Evolutionary conservation across 2,797 vertebrate genomes (phyloP).

Genomic region (Rhincodon typus): DNA sequence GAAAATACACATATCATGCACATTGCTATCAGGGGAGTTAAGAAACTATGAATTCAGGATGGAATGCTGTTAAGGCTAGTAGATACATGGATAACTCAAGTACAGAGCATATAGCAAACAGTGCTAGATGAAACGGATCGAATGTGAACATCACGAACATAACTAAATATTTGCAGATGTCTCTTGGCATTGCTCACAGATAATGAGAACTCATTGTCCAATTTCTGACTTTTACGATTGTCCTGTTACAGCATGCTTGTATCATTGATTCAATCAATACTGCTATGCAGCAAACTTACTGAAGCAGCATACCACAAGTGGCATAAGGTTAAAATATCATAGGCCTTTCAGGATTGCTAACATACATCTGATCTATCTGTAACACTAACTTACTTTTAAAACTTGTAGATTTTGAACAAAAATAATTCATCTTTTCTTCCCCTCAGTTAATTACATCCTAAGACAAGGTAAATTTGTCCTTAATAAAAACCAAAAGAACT

Average conservation of each 20-base stretch:
- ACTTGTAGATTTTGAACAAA: not conserved
- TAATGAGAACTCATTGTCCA: not conserved
- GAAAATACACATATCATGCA: not conserved
- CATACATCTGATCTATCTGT: not conserved
- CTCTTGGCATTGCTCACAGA: not conserved
- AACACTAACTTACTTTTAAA: not conserved
- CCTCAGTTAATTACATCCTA: not conserved
- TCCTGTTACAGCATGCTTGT: not conserved
- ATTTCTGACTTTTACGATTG: not conserved
- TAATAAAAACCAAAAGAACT: no score
- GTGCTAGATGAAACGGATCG: not conserved
- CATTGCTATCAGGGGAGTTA: not conserved
- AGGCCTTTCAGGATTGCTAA: not conserved
- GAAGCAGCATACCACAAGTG: not conserved
- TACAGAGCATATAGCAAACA: no score
- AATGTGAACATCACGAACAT: not conserved
- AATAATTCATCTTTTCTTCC: not conserved
- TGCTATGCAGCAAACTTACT: not conserved
- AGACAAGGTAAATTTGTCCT: not conserved
- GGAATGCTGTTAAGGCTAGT: not conserved
- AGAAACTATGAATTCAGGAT: not conserved
- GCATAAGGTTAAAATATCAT: not conserved
- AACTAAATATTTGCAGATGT: not conserved
- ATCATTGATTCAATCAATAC: not conserved
- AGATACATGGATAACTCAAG: not conserved